These are phyloP conservation scores for Drosophila sucinea DNA, from an alignment of 1,140 invertebrate species.

Conservation along the genomic window DNA sequence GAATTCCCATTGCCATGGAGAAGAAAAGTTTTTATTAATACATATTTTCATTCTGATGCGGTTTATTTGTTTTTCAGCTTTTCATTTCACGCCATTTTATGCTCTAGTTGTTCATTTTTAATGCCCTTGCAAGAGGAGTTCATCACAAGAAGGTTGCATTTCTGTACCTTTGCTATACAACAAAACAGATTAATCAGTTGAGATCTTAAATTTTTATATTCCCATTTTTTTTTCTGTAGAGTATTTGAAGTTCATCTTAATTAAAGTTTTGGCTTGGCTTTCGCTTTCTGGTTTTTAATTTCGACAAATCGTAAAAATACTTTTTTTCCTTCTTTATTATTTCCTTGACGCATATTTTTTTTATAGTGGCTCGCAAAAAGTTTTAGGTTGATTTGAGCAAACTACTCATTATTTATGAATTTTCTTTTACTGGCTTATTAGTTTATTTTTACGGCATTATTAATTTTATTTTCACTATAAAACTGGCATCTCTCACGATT, in stretches of 20 bases:
- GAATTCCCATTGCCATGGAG: not conserved
- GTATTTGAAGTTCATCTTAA: not conserved
- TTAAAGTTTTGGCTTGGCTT: not conserved
- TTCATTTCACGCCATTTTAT: slow-evolving; percentile 64
- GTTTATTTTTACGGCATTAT: not conserved
- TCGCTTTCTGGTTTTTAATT: slow-evolving; percentile 58
- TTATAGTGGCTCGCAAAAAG: slow-evolving; percentile 40
- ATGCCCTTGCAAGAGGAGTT: not conserved
- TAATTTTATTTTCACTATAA: not conserved
- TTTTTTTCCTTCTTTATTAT: slow-evolving; percentile 39
- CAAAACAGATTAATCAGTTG: no score
- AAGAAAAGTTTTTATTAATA: slow-evolving; percentile 53
- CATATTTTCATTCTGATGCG: slow-evolving; percentile 73
- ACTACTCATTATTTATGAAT: slow-evolving; percentile 4
- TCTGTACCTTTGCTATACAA: no score
- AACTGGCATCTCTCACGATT: not conserved
- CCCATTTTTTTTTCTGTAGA: not conserved
- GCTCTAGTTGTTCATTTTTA: slow-evolving; percentile 52
- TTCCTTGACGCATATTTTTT: slow-evolving; percentile 24
- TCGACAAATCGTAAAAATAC: slow-evolving; percentile 41
- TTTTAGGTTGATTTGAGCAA: not conserved
- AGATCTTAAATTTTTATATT: no score
- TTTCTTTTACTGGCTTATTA: not conserved
- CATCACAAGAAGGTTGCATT: no score
- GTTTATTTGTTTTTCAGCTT: slow-evolving; percentile 60